phyloP scores from a whole-genome alignment of 2,888 invertebrate species.

The Chesias legatella region DNA sequence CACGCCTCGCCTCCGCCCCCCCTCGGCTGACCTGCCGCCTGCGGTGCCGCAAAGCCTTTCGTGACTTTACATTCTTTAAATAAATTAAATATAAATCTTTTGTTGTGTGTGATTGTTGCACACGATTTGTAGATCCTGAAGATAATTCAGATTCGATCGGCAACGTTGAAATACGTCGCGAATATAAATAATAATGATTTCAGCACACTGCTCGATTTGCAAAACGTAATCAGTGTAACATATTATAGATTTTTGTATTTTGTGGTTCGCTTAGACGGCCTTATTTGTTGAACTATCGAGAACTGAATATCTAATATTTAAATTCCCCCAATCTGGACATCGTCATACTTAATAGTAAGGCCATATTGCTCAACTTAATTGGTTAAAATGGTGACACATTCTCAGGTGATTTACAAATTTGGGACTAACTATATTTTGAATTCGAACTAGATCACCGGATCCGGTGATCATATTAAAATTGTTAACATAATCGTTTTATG shows the following conservation, averaged over 20 bases:
- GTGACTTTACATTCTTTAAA: conserved; percentile 41
- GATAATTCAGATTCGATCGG: conserved; percentile 3
- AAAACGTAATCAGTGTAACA: background rate
- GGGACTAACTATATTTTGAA: conserved; percentile 35
- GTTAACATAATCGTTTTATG: conserved; percentile 35
- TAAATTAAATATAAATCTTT: conserved; percentile 20
- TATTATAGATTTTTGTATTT: no score
- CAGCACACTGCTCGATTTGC: conserved; percentile 5
- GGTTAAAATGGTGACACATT: conserved; percentile 38
- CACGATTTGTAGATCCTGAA: conserved; percentile 9
- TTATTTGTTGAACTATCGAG: no score
- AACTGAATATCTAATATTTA: no score
- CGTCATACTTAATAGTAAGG: conserved; percentile 42
- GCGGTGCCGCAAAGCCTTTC: conserved; percentile 62
- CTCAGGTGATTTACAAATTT: conserved; percentile 38
- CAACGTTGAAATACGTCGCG: conserved; percentile 9
- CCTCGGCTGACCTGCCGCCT: conserved; percentile 34
- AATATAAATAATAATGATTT: conserved; percentile 15
- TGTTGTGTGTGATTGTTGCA: conserved; percentile 11
- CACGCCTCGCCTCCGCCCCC: conserved; percentile 53
- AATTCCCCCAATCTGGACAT: conserved; percentile 32
- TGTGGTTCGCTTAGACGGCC: no score
- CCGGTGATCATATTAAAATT: conserved; percentile 35
- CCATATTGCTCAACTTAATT: conserved; percentile 39
- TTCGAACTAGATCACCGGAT: conserved; percentile 37